phyloP scores from a whole-genome alignment of 2,113 vertebrate species.

The Callipepla californica region DNA sequence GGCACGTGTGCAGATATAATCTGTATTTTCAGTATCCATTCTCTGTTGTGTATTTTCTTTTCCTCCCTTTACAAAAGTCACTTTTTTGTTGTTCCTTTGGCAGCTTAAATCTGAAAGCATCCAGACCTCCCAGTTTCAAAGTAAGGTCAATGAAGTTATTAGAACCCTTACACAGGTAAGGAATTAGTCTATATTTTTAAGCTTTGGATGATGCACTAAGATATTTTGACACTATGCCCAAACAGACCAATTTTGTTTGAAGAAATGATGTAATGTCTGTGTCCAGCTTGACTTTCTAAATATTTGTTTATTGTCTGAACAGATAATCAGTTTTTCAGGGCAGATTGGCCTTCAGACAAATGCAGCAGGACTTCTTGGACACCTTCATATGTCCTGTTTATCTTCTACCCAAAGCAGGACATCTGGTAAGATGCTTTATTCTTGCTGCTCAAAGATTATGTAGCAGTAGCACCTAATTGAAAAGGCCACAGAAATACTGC shows the following conservation, averaged over 20 bases:
- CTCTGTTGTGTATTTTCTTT: neutral
- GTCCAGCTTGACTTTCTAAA: neutral
- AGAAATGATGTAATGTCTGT: neutral
- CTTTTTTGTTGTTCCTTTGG: neutral
- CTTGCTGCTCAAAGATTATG: neutral
- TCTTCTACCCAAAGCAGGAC: conserved; percentile 86
- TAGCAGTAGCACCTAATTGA: neutral
- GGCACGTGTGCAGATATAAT: neutral
- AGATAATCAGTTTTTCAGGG: conserved; percentile 90
- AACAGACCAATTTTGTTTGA: neutral
- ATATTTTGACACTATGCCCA: neutral
- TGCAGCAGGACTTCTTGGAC: conserved; percentile 88
- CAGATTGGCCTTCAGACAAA: conserved; percentile 94
- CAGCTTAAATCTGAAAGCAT: conserved; percentile 88
- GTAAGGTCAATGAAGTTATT: conserved; percentile 91
- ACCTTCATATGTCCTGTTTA: conserved; percentile 88
- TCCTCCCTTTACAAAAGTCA: neutral
- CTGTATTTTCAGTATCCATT: neutral
- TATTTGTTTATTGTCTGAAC: conserved; percentile 1
- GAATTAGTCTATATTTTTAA: neutral
- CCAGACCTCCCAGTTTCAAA: conserved; percentile 88
- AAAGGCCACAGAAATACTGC: neutral
- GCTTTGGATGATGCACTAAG: neutral
- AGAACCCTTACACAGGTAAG: conserved; percentile 89
- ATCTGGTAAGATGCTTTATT: conserved; percentile 81